A percentile compares a stretch with the other conserved stretches of the same genome.
Conservation (phyloP, 2,113 vertebrate genomes). For the Leptobrachium ailaonicum region DNA sequence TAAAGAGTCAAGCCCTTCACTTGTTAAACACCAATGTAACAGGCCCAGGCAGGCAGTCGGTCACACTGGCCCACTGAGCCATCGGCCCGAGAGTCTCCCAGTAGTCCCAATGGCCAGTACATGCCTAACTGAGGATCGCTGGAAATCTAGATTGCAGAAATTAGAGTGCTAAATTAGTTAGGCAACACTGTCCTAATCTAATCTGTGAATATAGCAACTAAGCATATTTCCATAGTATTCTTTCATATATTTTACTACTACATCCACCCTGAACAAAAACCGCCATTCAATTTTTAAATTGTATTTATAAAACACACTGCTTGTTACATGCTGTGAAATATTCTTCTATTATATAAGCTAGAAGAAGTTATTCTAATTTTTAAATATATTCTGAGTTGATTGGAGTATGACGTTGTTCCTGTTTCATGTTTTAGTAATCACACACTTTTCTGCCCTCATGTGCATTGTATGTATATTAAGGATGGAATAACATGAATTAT, state of each 20-base stretch:
- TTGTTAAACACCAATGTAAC: too few relatives aligned
- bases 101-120: too few relatives aligned
- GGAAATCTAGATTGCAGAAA: too few relatives aligned
- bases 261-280: neutral
- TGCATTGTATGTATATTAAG: neutral
- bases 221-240: neutral
- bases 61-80: too few relatives aligned
- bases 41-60: too few relatives aligned
- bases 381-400: neutral
- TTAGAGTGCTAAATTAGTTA: too few relatives aligned
- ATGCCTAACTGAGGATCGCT: too few relatives aligned
- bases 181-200: too few relatives aligned
- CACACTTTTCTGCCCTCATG: neutral
- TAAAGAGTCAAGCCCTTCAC: too few relatives aligned
- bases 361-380: neutral
- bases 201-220: too few relatives aligned
- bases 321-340: neutral
- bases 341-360: neutral
- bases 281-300: neutral
- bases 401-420: neutral
- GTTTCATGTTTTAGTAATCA: neutral
- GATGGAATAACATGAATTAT: neutral
- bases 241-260: neutral
- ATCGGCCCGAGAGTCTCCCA: too few relatives aligned
- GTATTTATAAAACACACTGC: neutral